These are phyloP conservation scores for Agapornis canus DNA, from an alignment of 2,797 vertebrate genomes.

Conservation along the genomic window DNA sequence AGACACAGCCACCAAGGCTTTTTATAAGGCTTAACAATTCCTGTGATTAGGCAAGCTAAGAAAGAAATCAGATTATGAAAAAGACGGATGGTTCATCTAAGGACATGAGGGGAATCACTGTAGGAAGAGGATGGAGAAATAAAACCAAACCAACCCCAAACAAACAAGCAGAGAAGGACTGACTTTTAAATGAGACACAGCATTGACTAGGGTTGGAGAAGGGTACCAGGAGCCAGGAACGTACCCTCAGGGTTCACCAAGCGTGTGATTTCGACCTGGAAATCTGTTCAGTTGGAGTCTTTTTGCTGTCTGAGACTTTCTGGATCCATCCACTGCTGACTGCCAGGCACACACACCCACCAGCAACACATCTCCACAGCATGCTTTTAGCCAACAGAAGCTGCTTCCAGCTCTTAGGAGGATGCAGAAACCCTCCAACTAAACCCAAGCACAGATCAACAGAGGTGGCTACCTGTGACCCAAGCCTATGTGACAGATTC, in stretches of 20 bases:
- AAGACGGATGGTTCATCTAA: not conserved
- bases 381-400: not conserved
- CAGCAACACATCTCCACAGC: not conserved
- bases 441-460: not conserved
- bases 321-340: not conserved
- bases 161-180: not conserved
- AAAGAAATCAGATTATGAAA: not conserved
- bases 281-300: not conserved
- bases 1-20: not conserved
- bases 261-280: not conserved
- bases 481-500: accelerated
- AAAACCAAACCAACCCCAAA: not conserved
- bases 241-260: not conserved
- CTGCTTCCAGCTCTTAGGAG: not conserved
- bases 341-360: not conserved
- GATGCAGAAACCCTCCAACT: not conserved
- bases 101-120: not conserved
- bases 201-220: not conserved
- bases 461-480: not conserved
- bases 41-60: not conserved
- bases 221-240: not conserved
- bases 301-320: not conserved
- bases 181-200: not conserved
- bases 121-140: not conserved
- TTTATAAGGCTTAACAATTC: not conserved